These are phyloP conservation scores for Akabosia matsudoensis DNA, from an alignment of 1,140 invertebrate species.

Conservation along the genomic window DNA sequence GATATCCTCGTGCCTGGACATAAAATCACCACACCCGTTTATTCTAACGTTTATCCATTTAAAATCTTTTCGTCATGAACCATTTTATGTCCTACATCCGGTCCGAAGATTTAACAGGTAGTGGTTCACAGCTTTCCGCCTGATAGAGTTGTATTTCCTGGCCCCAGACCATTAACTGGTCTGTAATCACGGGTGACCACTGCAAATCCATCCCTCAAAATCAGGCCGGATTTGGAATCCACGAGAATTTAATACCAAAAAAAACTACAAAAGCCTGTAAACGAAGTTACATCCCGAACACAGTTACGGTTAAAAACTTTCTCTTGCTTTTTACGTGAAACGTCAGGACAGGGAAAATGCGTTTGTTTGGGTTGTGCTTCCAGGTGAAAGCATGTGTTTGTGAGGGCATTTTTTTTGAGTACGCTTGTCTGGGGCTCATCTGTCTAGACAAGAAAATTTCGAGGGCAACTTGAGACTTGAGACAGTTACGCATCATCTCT, in stretches of 20 bases:
- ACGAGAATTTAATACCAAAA: not conserved
- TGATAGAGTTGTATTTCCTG: constrained; percentile 80
- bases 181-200: constrained; percentile 72
- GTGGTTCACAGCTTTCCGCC: constrained; percentile 54
- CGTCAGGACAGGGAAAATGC: no score
- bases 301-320: no score
- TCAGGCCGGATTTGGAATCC: no score
- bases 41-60: constrained; percentile 27
- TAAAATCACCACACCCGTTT: constrained; percentile 42
- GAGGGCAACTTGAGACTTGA: no score
- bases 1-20: constrained; percentile 65
- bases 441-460: no score
- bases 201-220: constrained; percentile 62
- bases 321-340: no score
- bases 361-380: no score
- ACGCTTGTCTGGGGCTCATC: no score
- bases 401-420: no score
- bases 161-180: constrained; percentile 82
- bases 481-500: no score
- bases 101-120: constrained; percentile 36
- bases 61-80: constrained; percentile 36
- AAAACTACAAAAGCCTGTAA: not conserved
- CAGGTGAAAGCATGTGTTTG: no score
- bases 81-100: constrained; percentile 35
- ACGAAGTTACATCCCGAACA: not conserved